Evolutionary conservation across 2,888 invertebrate species (phyloP).

Genomic region (Drosophila neotestacea): DNA sequence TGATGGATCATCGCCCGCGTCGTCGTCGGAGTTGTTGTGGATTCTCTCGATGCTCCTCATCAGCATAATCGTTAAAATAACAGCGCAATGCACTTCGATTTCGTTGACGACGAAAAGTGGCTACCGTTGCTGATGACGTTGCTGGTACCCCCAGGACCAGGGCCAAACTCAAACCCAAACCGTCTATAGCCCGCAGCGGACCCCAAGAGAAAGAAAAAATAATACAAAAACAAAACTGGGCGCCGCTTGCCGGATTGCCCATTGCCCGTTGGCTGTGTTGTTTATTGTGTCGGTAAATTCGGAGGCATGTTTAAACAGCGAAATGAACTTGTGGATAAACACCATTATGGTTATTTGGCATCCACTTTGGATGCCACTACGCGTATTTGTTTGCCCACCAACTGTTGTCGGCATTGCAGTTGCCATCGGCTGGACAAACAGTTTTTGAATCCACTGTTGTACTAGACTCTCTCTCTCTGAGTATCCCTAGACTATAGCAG

Average conservation of each 20-base stretch:
- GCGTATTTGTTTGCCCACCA: slow-evolving; percentile 65
- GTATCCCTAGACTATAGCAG: background rate
- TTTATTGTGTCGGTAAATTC: slow-evolving; percentile 80
- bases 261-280: slow-evolving; percentile 64
- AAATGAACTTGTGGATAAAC: slow-evolving; percentile 82
- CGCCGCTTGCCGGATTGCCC: slow-evolving; percentile 63
- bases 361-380: slow-evolving; percentile 70
- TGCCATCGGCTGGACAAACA: slow-evolving; percentile 45
- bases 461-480: slow-evolving; percentile 3
- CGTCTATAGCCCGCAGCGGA: slow-evolving; percentile 56
- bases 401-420: slow-evolving; percentile 13
- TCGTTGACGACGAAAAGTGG: slow-evolving; percentile 64
- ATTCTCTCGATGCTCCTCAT: slow-evolving; percentile 64
- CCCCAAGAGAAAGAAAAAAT: slow-evolving; percentile 31
- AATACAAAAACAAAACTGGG: slow-evolving; percentile 54
- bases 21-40: slow-evolving; percentile 37
- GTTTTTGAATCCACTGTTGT: slow-evolving; percentile 28
- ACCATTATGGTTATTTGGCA: slow-evolving; percentile 82
- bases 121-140: slow-evolving; percentile 63
- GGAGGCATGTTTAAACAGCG: slow-evolving; percentile 82
- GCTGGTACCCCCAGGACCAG: slow-evolving; percentile 36
- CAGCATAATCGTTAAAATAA: slow-evolving; percentile 82
- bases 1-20: slow-evolving; percentile 79
- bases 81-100: slow-evolving; percentile 79
- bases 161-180: slow-evolving; percentile 6